Conservation (phyloP, 2,888 invertebrate genomes). For the Tipula lateralis region DNA sequence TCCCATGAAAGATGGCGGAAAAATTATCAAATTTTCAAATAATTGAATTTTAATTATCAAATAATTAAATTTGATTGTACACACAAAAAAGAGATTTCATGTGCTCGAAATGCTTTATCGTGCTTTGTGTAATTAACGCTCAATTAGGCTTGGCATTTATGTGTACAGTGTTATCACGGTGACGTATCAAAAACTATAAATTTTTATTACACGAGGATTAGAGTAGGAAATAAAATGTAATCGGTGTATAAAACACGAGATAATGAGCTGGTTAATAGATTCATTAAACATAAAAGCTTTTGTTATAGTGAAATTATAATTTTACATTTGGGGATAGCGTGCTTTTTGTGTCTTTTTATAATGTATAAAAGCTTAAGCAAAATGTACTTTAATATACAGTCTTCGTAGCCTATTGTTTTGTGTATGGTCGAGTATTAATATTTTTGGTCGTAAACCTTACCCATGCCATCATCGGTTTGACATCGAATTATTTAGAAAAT, state of each 20-base stretch:
- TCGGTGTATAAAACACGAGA: background rate
- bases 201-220: background rate
- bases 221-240: background rate
- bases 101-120: background rate
- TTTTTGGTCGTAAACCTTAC: too few relatives aligned
- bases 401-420: too few relatives aligned
- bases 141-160: background rate
- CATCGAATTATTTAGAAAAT: too few relatives aligned
- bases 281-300: background rate
- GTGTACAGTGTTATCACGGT: background rate
- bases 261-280: background rate
- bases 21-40: background rate
- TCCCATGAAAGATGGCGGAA: too few relatives aligned
- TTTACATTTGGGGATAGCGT: too few relatives aligned
- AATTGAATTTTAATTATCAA: slow-evolving; percentile 14
- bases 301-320: too few relatives aligned
- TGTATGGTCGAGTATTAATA: too few relatives aligned
- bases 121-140: background rate
- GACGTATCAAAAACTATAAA: background rate
- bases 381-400: too few relatives aligned
- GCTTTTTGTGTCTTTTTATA: too few relatives aligned
- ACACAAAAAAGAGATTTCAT: background rate
- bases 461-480: too few relatives aligned
- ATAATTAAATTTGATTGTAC: slow-evolving; percentile 11
- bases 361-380: too few relatives aligned